phyloP scores from a whole-genome alignment of 1,140 invertebrate species.

The Macrobrachium nipponense region DNA sequence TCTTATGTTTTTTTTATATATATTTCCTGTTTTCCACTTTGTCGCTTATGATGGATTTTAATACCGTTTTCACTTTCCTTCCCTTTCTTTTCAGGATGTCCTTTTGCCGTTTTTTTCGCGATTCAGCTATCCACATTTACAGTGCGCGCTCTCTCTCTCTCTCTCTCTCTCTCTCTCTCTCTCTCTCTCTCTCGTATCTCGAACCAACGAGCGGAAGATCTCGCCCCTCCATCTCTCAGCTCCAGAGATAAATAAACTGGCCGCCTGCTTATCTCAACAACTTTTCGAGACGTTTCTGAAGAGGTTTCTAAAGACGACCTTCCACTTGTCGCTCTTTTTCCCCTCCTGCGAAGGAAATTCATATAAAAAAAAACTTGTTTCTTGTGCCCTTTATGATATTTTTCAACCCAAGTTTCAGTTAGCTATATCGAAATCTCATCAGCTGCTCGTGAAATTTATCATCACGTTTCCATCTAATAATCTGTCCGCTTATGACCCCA shows the following conservation, averaged over 20 bases:
- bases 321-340: slow-evolving; percentile 27
- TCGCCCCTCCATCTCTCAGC: slow-evolving; percentile 11
- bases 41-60: not conserved
- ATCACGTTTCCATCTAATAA: too few species aligned
- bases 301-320: slow-evolving; percentile 19
- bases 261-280: slow-evolving; percentile 58
- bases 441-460: too few species aligned
- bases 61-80: not conserved
- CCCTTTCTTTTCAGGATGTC: not conserved
- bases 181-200: slow-evolving; percentile 11
- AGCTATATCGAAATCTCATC: too few species aligned
- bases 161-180: slow-evolving; percentile 16
- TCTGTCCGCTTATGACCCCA: too few species aligned
- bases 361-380: slow-evolving; percentile 7
- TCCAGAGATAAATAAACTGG: slow-evolving; percentile 54
- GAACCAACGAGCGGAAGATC: slow-evolving; percentile 35
- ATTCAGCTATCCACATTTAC: not conserved
- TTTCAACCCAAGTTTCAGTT: too few species aligned
- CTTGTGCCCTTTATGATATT: not conserved
- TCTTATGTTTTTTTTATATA: too few species aligned
- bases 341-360: slow-evolving; percentile 3
- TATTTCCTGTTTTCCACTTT: not conserved
- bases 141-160: not conserved
- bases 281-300: slow-evolving; percentile 53
- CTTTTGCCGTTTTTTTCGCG: not conserved